Evolutionary conservation across 2,797 vertebrate genomes (phyloP), one percentile per base, ranked within the genome.

Genomic region (Paramormyrops hopkinsi): DNA sequence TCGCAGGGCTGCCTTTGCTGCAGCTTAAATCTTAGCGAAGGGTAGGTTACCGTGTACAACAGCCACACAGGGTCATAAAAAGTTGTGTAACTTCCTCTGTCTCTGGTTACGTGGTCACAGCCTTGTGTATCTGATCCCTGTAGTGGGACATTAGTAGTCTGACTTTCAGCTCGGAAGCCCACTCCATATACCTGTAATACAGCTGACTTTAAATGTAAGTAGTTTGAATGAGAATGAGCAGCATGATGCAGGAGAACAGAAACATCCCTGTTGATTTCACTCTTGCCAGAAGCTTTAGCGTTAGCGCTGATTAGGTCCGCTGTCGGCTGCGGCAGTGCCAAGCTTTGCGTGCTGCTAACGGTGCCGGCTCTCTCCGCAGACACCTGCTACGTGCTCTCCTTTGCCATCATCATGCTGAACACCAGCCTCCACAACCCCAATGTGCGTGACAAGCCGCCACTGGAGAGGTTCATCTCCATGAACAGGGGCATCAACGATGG

Each of bases 371-470:
- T 83, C 69, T 92, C 92, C 90, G 19, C 94, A 99, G 98, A 99
- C 94, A 99, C 98, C 0, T 99, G 98, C 95, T 99, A 99, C 0
- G 98, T 99, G 91, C 95, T 99, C 29, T 99, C 98, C 0, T 99
- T 99, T 56, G 98, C 98, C 14, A 98, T 99, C 95, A 99, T 99
- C 93, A 99, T 99, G 98, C 95, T 99, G 90, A 99, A 99, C 92
- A 99, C 98, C 92, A 99, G 98, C 92, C 96, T 99, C 90, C 97
- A 98, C 95, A 98, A 98, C 89, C 97, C 97, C 92, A 98, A 98
- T 9, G 97, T 98, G 89, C 95, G 97, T 29, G 97, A 98, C 95
- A 98, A 98, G 93, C 97, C 97, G 0, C 95, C 97, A 0, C 96
- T 97, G 46, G 97, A 98, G 95, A 96, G 97, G 90, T 98, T 98